Conservation (phyloP, 2,113 vertebrate species). For the Triplophysa siluroides region DNA sequence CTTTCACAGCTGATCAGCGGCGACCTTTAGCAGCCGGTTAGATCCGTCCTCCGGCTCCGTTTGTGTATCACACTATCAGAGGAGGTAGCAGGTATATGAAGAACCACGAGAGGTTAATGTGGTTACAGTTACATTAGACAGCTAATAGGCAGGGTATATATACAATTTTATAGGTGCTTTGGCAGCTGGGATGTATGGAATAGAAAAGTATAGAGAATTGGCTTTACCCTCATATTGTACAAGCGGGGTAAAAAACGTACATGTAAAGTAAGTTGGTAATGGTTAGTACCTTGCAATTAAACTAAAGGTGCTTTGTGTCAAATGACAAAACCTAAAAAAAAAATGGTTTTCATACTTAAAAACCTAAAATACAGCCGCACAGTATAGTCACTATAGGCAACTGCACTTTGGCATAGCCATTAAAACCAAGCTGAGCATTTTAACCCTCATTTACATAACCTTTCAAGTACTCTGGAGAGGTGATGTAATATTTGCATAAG, state of each 20-base stretch:
- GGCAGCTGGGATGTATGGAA: neutral
- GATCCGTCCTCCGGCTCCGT: slow-evolving; percentile 69
- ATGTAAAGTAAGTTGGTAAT: no score
- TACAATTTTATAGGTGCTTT: neutral
- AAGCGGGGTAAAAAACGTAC: no score
- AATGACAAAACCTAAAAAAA: neutral
- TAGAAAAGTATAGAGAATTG: no score
- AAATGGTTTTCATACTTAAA: neutral
- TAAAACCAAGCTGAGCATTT: slow-evolving; percentile 53
- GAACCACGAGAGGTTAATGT: neutral
- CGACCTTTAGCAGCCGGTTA: slow-evolving; percentile 78
- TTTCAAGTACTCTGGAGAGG: slow-evolving; percentile 49
- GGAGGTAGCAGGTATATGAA: neutral
- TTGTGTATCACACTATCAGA: neutral
- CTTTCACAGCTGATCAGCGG: slow-evolving; percentile 72
- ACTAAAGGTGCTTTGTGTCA: no score
- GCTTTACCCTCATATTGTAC: no score
- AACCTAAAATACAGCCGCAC: slow-evolving; percentile 1
- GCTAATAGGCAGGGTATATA: neutral
- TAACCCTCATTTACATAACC: slow-evolving; percentile 64
- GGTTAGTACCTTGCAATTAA: no score
- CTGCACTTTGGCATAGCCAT: neutral
- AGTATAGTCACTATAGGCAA: neutral
- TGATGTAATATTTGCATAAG: slow-evolving; percentile 28
- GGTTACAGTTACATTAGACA: neutral